These are phyloP conservation scores for Laticauda colubrina DNA, from an alignment of 2,113 vertebrate species.

Conservation along the genomic window DNA sequence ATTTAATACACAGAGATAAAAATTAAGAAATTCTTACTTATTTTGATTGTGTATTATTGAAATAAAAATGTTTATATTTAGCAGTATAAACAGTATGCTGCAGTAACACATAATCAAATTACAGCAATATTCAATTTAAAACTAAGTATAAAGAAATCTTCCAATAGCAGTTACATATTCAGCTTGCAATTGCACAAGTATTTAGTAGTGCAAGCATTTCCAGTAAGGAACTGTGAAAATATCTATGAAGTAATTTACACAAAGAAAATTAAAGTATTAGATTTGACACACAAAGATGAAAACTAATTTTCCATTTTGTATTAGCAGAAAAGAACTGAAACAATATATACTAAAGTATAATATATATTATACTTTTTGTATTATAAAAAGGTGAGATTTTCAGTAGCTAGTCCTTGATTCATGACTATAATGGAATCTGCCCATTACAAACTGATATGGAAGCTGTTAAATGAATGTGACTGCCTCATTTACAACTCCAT, in stretches of 20 bases:
- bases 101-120: background rate
- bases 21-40: background rate
- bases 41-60: background rate
- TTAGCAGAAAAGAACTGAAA: background rate
- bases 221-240: background rate
- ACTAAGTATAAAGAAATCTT: background rate
- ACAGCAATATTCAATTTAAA: background rate
- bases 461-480: background rate
- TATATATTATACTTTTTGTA: background rate
- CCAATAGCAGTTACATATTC: background rate
- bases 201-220: background rate
- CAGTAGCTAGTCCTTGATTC: background rate
- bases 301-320: background rate
- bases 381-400: background rate
- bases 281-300: background rate
- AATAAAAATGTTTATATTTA: background rate
- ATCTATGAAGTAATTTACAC: background rate
- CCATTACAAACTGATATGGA: background rate
- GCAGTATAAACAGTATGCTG: background rate
- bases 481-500: background rate
- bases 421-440: background rate
- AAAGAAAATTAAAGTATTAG: background rate
- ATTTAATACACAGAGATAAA: background rate
- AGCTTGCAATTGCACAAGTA: background rate
- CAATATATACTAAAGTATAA: background rate